Percentiles rank a stretch among this genome's conserved stretches.
Evolutionary conservation across 64 coral and sea anemone genomes (phyloP).

Genomic region (Pocillopora verrucosa): DNA sequence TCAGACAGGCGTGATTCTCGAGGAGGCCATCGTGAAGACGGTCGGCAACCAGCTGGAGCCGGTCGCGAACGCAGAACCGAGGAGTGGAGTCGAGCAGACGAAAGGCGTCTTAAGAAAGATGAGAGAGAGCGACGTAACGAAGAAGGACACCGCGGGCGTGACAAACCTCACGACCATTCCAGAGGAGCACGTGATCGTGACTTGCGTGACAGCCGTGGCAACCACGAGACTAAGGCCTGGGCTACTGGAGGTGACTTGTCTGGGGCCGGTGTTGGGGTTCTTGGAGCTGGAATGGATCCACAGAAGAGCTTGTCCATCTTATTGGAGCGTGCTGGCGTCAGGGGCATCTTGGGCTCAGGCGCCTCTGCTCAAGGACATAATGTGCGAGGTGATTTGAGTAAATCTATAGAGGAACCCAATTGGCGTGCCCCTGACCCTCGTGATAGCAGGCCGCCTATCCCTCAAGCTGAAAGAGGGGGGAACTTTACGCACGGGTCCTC

Average conservation of each 20-base stretch:
- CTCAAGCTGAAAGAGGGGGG: constrained; percentile 55
- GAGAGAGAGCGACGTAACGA: constrained; percentile 51
- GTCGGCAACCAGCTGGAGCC: constrained; percentile 18
- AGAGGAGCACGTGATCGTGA: constrained; percentile 54
- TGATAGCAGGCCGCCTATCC: constrained; percentile 74
- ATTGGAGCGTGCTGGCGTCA: constrained; percentile 90
- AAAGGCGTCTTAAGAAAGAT: constrained; percentile 75
- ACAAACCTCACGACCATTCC: constrained; percentile 43
- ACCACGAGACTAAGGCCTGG: constrained; percentile 53
- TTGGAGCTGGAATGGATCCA: constrained; percentile 68
- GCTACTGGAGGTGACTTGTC: constrained; percentile 31
- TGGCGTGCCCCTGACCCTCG: constrained; percentile 79
- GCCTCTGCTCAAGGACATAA: constrained; percentile 39
- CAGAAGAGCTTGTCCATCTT: constrained; percentile 97
- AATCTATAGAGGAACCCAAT: constrained; percentile 21
- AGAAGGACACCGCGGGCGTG: constrained; percentile 74
- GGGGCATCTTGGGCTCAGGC: constrained; percentile 80
- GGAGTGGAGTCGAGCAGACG: constrained; percentile 62
- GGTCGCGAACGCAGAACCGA: constrained; percentile 57
- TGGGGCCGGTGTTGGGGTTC: constrained; percentile 14
- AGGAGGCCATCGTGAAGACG: constrained; percentile 82
- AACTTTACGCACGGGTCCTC: constrained; percentile 32
- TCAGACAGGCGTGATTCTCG: constrained; percentile 76
- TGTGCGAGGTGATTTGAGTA: constrained; percentile 50
- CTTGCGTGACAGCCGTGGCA: constrained; percentile 30